Percentiles rank a stretch among this genome's conserved stretches.
Evolutionary conservation across 2,797 vertebrate species (phyloP).

Genomic region (Calcarius lapponicus): DNA sequence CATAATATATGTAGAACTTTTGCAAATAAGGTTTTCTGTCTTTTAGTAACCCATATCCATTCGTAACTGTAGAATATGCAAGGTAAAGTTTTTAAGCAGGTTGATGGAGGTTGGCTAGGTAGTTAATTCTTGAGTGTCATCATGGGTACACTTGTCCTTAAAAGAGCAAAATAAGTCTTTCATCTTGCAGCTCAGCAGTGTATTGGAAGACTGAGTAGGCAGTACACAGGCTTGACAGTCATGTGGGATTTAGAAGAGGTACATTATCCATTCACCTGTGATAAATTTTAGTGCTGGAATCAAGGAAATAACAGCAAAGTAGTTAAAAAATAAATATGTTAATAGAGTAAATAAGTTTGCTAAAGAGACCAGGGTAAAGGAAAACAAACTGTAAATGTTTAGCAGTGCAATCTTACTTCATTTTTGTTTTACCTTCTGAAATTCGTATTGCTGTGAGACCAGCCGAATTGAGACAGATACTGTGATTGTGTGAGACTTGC

Average conservation of each 20-base stretch:
- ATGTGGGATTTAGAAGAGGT: not conserved
- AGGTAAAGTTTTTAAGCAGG: not conserved
- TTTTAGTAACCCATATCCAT: not conserved
- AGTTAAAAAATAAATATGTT: not conserved
- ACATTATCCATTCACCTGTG: not conserved
- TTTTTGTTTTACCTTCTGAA: not conserved
- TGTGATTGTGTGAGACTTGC: not conserved
- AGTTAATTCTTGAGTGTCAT: not conserved
- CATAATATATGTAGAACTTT: not conserved
- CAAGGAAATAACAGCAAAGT: not conserved
- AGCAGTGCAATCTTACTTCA: not conserved
- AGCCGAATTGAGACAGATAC: not conserved
- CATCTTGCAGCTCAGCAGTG: not conserved
- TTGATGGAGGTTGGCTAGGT: not conserved
- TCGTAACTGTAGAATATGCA: not conserved
- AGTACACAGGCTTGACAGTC: not conserved
- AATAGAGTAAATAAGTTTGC: not conserved
- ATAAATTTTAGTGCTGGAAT: not conserved
- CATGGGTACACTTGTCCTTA: not conserved
- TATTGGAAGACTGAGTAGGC: not conserved
- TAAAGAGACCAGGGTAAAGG: not conserved
- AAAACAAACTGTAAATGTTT: not conserved
- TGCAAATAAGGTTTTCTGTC: not conserved
- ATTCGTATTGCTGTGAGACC: not conserved
- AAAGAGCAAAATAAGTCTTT: not conserved